These are phyloP conservation scores for Hemiprocne comata DNA, from an alignment of 2,113 vertebrate genomes.

Conservation along the genomic window DNA sequence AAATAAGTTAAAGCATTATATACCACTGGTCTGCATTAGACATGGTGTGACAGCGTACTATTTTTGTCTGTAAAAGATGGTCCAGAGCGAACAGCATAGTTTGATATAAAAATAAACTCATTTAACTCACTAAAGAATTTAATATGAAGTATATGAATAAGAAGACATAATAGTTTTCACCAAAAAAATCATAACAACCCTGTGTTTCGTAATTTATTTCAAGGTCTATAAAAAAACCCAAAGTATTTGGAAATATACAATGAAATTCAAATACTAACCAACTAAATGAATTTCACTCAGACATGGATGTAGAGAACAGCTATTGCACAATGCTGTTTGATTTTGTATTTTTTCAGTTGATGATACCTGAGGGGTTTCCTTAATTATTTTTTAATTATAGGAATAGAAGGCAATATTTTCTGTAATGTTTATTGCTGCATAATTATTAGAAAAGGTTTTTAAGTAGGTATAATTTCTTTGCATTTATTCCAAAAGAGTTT, in stretches of 20 bases:
- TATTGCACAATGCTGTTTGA: not conserved
- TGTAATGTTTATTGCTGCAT: not conserved
- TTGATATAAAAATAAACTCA: too few species aligned
- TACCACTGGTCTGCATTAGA: not conserved
- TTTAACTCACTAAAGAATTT: conserved; percentile 3
- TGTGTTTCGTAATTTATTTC: not conserved
- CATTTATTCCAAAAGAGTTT: not conserved
- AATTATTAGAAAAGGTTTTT: not conserved
- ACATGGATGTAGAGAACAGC: not conserved
- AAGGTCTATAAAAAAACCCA: conserved; percentile 6
- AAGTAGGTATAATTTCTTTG: not conserved
- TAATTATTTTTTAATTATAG: not conserved
- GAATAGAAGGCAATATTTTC: not conserved
- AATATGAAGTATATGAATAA: not conserved
- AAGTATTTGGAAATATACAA: not conserved
- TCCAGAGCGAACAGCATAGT: not conserved
- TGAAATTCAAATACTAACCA: not conserved
- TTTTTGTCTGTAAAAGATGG: not conserved
- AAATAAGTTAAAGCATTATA: not conserved
- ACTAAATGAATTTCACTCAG: conserved; percentile 30
- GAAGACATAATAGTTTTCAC: conserved; percentile 20
- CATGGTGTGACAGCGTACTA: not conserved
- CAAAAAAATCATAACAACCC: not conserved
- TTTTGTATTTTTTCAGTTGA: not conserved
- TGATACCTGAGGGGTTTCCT: not conserved